These are phyloP conservation scores for Hiodon tergisus DNA, from an alignment of 2,113 vertebrate species.

Conservation along the genomic window DNA sequence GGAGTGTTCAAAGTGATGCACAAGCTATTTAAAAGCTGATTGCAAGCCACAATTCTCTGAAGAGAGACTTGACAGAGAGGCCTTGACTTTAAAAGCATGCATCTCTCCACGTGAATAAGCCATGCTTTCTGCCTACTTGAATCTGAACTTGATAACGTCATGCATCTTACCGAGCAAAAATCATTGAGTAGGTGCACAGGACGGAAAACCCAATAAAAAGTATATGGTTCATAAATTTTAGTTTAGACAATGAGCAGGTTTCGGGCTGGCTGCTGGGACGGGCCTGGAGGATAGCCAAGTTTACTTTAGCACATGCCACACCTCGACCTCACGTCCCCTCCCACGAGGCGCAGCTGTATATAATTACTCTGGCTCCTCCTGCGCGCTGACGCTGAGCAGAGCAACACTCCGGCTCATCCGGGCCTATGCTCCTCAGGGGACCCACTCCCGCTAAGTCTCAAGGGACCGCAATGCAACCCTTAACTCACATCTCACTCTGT, in stretches of 20 bases:
- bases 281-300: slow-evolving; percentile 12
- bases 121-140: no score
- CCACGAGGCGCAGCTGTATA: slow-evolving; percentile 16
- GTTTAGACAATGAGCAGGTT: slow-evolving; percentile 16
- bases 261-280: neutral
- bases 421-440: neutral
- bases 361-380: slow-evolving; percentile 2
- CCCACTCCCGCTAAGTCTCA: neutral
- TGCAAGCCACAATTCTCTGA: neutral
- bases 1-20: slow-evolving; percentile 10
- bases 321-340: slow-evolving; percentile 12
- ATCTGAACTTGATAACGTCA: neutral
- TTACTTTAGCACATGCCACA: slow-evolving; percentile 11
- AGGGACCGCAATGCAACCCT: neutral
- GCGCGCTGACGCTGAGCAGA: neutral
- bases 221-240: neutral
- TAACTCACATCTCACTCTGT: no score
- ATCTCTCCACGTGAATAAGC: no score
- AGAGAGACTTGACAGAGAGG: neutral
- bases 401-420: neutral
- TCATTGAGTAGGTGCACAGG: neutral
- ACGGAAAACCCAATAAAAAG: no score
- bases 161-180: neutral
- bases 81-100: no score
- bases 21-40: slow-evolving; percentile 1